Evolutionary conservation across 2,888 invertebrate genomes (phyloP), one percentile per base, ranked within the genome.

Genomic region (Ellobium chinense): DNA sequence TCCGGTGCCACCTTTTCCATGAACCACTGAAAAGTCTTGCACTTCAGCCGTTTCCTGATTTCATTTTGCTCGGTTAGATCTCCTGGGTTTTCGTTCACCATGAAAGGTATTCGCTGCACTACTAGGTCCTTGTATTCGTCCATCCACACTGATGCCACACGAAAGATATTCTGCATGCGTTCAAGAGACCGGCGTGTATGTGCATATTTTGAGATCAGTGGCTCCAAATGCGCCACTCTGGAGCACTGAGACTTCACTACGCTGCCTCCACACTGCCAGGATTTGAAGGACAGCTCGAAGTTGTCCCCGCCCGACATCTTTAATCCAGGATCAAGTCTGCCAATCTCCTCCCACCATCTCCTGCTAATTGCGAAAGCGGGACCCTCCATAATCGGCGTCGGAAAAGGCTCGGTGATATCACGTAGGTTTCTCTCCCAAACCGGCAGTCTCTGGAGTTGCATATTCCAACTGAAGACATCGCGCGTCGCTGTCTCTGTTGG

Each of bases 241-340:
- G 86, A 86, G 39, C 87, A 87, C 0, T 85, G 83, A 2, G 84
- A 73, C 24, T 84, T 82, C 62, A 80, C 75, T 5, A 87, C 78
- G 46, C 74, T 70, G 3, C 87, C 87, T 14, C 86, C 87, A 80
- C 87, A 86, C 80, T 82, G 74, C 87, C 87, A 87, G 12, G 81
- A 76, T 93, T 98, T 98, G 93, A 99, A 99, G 0, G 98, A 98
- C 36, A 99, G 94, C 93, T 99, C 99, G 84, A 94, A 65, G 9
- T 99, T 98, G 93, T 99, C 98, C 65, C 98, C 98, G 83, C 99
- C 99, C 99, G 99, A 99, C 90, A 99, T 99, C 62, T 82, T 73
- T 92, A 99, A 99, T 24, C 98, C 99, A 73, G 97, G 97, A 94
- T 99, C 99, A 93, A 99, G 99, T 60, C 97, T 97, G 78, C 99